phyloP scores from a whole-genome alignment of 2,888 invertebrate species.

The Chloroclystis v-ata region DNA sequence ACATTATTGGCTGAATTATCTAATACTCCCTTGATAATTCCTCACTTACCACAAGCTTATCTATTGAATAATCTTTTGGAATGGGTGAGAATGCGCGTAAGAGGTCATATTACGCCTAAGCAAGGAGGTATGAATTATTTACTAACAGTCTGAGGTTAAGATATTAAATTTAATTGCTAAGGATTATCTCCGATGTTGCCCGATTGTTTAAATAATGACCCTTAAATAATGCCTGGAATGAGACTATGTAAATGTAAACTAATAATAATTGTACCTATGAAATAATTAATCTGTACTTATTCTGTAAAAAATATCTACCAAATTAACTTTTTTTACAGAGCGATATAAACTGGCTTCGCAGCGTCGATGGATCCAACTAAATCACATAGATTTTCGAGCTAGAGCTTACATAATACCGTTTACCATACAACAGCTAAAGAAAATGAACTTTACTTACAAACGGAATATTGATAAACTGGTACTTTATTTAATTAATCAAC shows the following conservation, averaged over 20 bases:
- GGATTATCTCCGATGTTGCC: no score
- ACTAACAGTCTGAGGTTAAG: no score
- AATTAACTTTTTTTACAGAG: conserved; percentile 78
- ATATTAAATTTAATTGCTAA: no score
- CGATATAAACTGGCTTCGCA: conserved; percentile 89
- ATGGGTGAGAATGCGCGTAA: conserved; percentile 57
- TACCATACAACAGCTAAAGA: conserved; percentile 46
- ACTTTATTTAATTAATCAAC: conserved; percentile 11
- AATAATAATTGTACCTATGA: no score
- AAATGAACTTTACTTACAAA: conserved; percentile 59
- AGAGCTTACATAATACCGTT: conserved; percentile 59
- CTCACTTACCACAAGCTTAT: background rate
- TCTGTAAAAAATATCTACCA: no score
- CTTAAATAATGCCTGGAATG: no score
- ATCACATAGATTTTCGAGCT: conserved; percentile 58
- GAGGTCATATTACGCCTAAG: conserved; percentile 45
- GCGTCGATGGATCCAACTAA: conserved; percentile 81
- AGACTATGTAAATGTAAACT: no score
- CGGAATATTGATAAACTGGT: conserved; percentile 57
- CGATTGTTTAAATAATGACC: no score
- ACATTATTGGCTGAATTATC: background rate
- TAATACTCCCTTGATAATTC: background rate
- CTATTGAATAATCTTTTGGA: conserved; percentile 34
- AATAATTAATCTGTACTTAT: no score
- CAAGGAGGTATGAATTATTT: conserved; percentile 46